These are phyloP conservation scores for Coluber constrictor DNA, from an alignment of 2,797 vertebrate species.

Conservation along the genomic window DNA sequence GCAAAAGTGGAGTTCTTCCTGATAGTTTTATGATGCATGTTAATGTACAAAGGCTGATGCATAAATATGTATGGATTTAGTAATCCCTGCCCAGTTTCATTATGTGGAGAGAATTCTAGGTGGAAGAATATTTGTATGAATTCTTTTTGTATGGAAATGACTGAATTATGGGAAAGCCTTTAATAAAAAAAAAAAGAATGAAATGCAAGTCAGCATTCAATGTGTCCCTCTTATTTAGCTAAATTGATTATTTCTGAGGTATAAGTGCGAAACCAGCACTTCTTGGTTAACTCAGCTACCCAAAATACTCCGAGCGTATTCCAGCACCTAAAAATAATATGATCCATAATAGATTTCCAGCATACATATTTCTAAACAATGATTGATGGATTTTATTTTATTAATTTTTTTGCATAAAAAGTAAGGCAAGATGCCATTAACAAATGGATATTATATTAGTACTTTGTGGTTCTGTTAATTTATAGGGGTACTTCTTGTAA, in stretches of 20 bases:
- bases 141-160: not conserved
- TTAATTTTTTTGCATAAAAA: not conserved
- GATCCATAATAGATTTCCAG: not conserved
- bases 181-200: not conserved
- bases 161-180: not conserved
- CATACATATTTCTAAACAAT: conserved; percentile 5
- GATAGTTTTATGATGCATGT: conserved; percentile 49
- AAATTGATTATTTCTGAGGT: not conserved
- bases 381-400: not conserved
- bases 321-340: not conserved
- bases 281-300: not conserved
- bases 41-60: conserved; percentile 44
- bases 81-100: conserved; percentile 17
- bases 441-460: not conserved
- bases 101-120: not conserved
- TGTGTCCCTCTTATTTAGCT: not conserved
- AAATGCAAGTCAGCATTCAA: not conserved
- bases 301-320: not conserved
- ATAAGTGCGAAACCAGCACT: not conserved
- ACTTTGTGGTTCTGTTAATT: conserved; percentile 39
- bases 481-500: conserved; percentile 28
- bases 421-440: not conserved
- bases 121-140: not conserved
- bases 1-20: conserved; percentile 24
- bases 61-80: not conserved